Conservation (phyloP, 2,797 vertebrate genomes). For the Siniperca scherzeri region DNA sequence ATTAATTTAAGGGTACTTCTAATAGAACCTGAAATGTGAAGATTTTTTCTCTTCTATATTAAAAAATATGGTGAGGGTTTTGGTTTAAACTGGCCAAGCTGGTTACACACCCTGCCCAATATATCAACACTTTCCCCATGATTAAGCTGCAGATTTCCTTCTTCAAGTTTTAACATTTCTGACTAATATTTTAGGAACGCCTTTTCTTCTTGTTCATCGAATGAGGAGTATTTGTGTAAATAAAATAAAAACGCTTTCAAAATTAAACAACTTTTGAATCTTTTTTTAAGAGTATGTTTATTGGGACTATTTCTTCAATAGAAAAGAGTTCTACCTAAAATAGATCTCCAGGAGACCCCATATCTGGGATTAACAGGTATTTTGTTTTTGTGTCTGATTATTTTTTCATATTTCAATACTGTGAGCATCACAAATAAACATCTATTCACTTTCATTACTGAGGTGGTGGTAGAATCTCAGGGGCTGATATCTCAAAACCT, state of each 20-base stretch:
- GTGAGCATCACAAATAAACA: no score
- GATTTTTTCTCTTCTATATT: not conserved
- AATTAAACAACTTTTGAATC: no score
- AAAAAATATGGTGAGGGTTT: not conserved
- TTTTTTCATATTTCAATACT: no score
- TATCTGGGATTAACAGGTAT: no score
- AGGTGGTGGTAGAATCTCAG: no score
- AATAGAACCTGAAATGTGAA: not conserved
- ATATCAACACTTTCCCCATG: not conserved
- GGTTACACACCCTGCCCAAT: not conserved
- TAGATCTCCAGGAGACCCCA: no score
- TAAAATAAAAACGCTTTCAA: no score
- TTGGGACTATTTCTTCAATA: not conserved
- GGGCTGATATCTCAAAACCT: no score
- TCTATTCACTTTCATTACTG: no score
- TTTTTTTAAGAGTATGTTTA: no score
- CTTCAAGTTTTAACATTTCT: not conserved
- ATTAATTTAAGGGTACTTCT: not conserved
- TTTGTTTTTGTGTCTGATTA: no score
- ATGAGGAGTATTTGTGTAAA: no score
- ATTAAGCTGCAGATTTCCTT: not conserved
- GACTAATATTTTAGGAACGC: not conserved
- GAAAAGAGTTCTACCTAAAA: not conserved
- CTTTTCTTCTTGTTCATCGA: not conserved
- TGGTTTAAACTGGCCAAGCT: not conserved